Evolutionary conservation across 2,797 vertebrate species (phyloP).

Genomic region (Clarias pachynema): DNA sequence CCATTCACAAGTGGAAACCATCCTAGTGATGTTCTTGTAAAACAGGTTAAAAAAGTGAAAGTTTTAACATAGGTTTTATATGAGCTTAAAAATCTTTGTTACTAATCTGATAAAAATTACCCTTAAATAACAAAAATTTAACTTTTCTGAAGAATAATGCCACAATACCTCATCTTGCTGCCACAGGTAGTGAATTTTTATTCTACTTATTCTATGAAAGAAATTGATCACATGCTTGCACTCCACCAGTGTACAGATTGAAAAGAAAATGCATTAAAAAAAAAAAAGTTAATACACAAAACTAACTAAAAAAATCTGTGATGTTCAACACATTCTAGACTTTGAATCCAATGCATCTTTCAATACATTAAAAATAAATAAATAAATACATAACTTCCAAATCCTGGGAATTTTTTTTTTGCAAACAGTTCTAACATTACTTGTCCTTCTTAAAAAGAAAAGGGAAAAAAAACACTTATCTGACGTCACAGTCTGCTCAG

Average conservation of each 20-base stretch:
- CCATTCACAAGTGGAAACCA: background rate
- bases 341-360: conserved; percentile 39
- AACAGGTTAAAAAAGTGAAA: background rate
- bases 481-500: conserved; percentile 39
- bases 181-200: conserved; percentile 41
- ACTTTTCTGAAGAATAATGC: conserved; percentile 30
- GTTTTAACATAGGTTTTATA: background rate
- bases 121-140: background rate
- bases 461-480: background rate
- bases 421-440: conserved; percentile 18
- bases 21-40: background rate
- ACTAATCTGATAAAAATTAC: background rate
- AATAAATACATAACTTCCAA: conserved; percentile 22
- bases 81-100: background rate
- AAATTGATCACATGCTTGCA: conserved; percentile 50
- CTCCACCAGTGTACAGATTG: conserved; percentile 29
- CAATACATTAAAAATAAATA: conserved; percentile 40
- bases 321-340: conserved; percentile 49
- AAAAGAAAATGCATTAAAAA: conserved; percentile 26
- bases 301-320: conserved; percentile 14
- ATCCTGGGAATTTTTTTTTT: conserved; percentile 12
- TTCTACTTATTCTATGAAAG: conserved; percentile 40
- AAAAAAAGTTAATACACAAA: conserved; percentile 15
- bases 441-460: background rate
- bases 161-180: conserved; percentile 34